Base-by-base conservation (phyloP, 2,113 vertebrate genomes). In the Sturnus vulgaris region DNA sequence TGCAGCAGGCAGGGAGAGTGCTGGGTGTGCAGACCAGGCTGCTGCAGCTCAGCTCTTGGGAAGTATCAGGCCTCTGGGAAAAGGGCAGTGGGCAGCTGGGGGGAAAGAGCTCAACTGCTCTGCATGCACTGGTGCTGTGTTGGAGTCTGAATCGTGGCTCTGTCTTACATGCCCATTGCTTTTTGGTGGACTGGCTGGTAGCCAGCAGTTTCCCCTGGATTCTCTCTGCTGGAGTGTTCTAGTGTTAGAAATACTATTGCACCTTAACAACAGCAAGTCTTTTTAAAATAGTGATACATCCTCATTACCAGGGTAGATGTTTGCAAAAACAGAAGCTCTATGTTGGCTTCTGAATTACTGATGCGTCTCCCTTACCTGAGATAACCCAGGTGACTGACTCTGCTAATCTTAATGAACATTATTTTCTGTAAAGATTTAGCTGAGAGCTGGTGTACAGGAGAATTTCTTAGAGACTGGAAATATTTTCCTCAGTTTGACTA, bases 101-200 rank as follows among this genome's bases (percentile, higher is more conserved):
- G 22, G 14, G 18, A 19, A 27, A 60, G 35, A 53, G 23, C 20
- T 78, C 37, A 59, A 61, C 9, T 15, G 2, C 40, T 35, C 27
- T 57, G 47, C 15, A 0, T 8, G 25, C 17, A 3, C 39, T 20
- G 42, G 52, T 4, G 15, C 20, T 19, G 5, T 1, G 5, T 5
- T 57, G 47, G 60, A 31, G 12, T 15, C 42, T 35, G 22, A 31
- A 33, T 46, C 15, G 0, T 4, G 35, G 11, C 53, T 72, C 66
- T 9, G 0, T 8, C 39, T 44, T 39, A 10, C 0, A 0, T 42
- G 15, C 40, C 8, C 5, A 3, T 9, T 55, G 24, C 17, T 49
- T 81, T 81, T 28, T 71, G 39, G 24, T 47, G n/a, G 42, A 6
- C 30, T 60, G 40, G 8, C 56, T 2, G 1, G 20, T 60, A 46